phyloP scores from a whole-genome alignment of 2,113 vertebrate species.

The Heteronetta atricapilla region DNA sequence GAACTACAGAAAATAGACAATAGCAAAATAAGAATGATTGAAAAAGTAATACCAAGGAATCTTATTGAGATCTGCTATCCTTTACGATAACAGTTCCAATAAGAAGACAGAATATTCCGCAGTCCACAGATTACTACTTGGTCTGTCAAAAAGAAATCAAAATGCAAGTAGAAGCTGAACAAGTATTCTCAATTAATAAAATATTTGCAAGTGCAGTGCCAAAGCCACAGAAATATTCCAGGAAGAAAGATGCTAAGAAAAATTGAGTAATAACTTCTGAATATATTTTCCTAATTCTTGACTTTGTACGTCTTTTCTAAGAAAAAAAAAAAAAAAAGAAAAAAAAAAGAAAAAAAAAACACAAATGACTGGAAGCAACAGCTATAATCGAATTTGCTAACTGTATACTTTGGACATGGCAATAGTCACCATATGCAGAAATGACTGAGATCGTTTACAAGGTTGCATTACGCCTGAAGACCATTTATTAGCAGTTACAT shows the following conservation, averaged over 20 bases:
- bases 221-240: neutral
- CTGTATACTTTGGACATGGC: neutral
- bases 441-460: neutral
- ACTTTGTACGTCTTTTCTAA: neutral
- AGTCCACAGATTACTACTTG: fast-evolving
- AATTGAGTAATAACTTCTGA: neutral
- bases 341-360: neutral
- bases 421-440: neutral
- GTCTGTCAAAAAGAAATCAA: neutral
- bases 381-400: neutral
- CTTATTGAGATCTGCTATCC: neutral
- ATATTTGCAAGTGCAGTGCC: neutral
- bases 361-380: neutral
- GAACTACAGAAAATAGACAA: neutral
- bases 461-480: neutral
- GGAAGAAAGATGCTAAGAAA: neutral
- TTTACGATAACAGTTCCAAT: neutral
- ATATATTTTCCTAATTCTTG: neutral
- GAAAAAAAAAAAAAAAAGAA: too few species aligned
- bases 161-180: neutral
- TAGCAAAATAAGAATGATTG: neutral
- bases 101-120: neutral
- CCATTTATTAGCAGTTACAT: neutral
- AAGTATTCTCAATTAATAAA: neutral
- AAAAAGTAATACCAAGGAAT: neutral